Percentiles rank a stretch among this genome's conserved stretches.
Conservation (phyloP, 2,113 vertebrate genomes). For the Galeopterus variegatus region DNA sequence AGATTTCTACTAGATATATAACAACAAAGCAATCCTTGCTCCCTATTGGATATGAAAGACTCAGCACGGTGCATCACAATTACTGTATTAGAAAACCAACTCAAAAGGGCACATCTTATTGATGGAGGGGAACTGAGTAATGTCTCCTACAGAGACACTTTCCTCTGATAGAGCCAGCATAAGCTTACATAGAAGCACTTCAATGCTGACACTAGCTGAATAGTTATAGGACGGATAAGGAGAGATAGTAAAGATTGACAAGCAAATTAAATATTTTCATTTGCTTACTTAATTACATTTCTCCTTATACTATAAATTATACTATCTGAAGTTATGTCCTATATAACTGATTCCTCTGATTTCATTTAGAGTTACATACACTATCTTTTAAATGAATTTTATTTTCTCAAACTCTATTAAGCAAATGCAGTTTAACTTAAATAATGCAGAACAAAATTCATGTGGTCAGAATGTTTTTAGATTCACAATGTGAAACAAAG, state of each 20-base stretch:
- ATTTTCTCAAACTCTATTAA: not conserved
- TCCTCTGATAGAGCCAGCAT: not conserved
- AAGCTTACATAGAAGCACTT: not conserved
- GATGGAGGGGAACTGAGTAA: conserved; percentile 19
- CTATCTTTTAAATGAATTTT: conserved; percentile 32
- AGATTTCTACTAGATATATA: not conserved
- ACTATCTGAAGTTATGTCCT: not conserved
- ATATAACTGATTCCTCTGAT: not conserved
- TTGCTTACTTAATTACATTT: not conserved
- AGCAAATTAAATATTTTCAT: not conserved
- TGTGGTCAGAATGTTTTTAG: not conserved
- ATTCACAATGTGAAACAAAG: conserved; percentile 12
- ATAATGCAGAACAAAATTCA: not conserved
- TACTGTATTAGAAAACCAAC: not conserved
- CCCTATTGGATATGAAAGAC: not conserved
- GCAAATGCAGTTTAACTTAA: conserved; percentile 4
- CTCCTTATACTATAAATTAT: not conserved
- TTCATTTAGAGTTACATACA: not conserved
- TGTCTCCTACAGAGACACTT: not conserved
- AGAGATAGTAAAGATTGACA: not conserved
- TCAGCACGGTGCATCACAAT: not conserved
- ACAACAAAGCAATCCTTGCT: conserved; percentile 40
- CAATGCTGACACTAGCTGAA: not conserved
- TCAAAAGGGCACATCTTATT: conserved; percentile 20
- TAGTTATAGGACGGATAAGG: not conserved